phyloP scores from a whole-genome alignment of 2,888 invertebrate genomes.

The Cancer borealis region DNA sequence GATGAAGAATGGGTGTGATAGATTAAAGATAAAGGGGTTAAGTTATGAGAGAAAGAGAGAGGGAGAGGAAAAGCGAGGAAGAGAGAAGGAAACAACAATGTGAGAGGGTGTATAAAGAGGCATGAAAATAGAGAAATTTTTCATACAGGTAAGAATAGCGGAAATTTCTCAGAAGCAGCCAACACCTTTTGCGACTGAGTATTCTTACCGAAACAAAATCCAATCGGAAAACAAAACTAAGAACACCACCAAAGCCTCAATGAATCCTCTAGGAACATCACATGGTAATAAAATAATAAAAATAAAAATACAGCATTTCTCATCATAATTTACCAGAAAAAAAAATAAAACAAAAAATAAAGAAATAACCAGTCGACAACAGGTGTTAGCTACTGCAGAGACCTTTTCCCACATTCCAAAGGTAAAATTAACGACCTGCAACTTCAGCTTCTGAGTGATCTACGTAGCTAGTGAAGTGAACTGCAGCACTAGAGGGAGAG shows the following conservation, averaged over 20 bases:
- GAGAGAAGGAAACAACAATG: constrained; percentile 55
- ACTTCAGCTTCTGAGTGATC: not conserved
- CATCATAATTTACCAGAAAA: too few relatives aligned
- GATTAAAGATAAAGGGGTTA: not conserved
- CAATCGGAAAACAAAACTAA: not conserved
- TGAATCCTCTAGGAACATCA: too few relatives aligned
- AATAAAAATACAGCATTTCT: not conserved
- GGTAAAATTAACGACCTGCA: not conserved
- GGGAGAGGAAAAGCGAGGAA: constrained; percentile 43
- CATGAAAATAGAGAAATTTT: not conserved
- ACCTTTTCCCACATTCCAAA: not conserved
- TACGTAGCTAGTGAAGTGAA: constrained; percentile 22
- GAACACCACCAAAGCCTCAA: too few relatives aligned
- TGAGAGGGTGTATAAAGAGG: not conserved
- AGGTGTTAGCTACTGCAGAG: not conserved
- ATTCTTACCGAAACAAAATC: not conserved
- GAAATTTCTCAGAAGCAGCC: not conserved
- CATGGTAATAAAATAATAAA: not conserved
- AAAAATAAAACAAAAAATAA: too few relatives aligned
- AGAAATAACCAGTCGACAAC: not conserved
- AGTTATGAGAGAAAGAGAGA: constrained; percentile 21
- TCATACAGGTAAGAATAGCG: not conserved
- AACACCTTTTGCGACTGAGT: not conserved
- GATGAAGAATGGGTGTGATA: not conserved
- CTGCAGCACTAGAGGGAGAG: constrained; percentile 30